Evolutionary conservation across 2,888 invertebrate genomes (phyloP).

Genomic region (Hemithea aestivaria): DNA sequence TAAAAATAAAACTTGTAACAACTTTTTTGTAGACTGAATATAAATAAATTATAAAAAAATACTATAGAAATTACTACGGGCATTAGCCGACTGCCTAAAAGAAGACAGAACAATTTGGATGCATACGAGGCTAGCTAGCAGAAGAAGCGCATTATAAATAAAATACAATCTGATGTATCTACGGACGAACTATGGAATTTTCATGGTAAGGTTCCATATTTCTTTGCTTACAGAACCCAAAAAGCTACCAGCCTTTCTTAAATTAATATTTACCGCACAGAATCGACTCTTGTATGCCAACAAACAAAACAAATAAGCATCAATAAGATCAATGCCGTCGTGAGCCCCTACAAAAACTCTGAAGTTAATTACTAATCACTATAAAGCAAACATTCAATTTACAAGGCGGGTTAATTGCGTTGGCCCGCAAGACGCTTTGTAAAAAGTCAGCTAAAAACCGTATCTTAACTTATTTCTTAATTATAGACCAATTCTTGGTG

Average conservation of each 20-base stretch:
- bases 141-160: too few relatives aligned
- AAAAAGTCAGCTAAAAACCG: conserved; percentile 74
- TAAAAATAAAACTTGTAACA: too few relatives aligned
- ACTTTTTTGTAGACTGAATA: too few relatives aligned
- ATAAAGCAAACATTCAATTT: conserved; percentile 79
- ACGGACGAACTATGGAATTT: too few relatives aligned
- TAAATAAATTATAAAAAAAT: too few relatives aligned
- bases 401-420: conserved; percentile 76
- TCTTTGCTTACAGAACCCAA: too few relatives aligned
- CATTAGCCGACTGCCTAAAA: too few relatives aligned
- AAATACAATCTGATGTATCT: too few relatives aligned
- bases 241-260: conserved; percentile 8
- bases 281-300: conserved; percentile 51
- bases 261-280: conserved; percentile 48
- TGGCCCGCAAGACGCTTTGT: conserved; percentile 66
- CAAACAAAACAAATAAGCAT: conserved; percentile 58
- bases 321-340: conserved; percentile 59
- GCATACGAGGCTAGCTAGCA: too few relatives aligned
- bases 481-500: conserved; percentile 76
- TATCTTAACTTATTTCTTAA: conserved; percentile 79
- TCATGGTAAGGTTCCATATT: too few relatives aligned
- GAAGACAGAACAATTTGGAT: too few relatives aligned
- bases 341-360: conserved; percentile 60
- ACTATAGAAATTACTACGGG: too few relatives aligned
- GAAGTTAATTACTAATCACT: conserved; percentile 77